These are phyloP conservation scores for Chlorospingus semifuscus DNA, from an alignment of 2,797 vertebrate species.

Conservation along the genomic window DNA sequence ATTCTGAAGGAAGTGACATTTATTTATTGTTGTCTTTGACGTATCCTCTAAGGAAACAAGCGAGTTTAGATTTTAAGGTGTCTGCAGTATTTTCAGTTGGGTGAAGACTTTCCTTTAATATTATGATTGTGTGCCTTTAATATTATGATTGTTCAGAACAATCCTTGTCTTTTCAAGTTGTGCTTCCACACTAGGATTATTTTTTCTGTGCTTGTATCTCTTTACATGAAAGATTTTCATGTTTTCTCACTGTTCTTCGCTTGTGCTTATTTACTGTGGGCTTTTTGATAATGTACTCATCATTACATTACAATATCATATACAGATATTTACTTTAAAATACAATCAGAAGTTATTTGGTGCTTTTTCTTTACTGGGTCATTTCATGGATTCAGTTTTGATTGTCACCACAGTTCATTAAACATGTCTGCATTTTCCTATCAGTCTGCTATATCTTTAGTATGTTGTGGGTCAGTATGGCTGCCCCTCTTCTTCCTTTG, in stretches of 20 bases:
- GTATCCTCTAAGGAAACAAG: background rate
- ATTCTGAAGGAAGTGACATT: background rate
- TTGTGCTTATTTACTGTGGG: background rate
- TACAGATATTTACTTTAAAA: background rate
- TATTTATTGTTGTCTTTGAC: background rate
- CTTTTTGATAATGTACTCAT: background rate
- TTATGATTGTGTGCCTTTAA: background rate
- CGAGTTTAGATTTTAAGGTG: background rate
- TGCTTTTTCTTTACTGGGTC: background rate
- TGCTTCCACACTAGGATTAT: background rate
- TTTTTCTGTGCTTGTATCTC: background rate
- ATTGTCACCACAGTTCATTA: background rate
- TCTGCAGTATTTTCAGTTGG: background rate
- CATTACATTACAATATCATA: background rate
- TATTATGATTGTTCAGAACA: background rate
- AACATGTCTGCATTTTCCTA: background rate
- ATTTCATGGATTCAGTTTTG: background rate
- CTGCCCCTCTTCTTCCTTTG: background rate
- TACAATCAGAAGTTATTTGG: background rate
- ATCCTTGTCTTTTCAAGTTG: background rate
- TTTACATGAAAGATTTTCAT: background rate
- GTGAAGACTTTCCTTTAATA: background rate
- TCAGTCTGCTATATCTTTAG: background rate
- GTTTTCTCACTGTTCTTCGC: background rate
- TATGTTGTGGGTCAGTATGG: background rate